phyloP scores from a whole-genome alignment of 2,113 vertebrate species.

The Amazona vittata region DNA sequence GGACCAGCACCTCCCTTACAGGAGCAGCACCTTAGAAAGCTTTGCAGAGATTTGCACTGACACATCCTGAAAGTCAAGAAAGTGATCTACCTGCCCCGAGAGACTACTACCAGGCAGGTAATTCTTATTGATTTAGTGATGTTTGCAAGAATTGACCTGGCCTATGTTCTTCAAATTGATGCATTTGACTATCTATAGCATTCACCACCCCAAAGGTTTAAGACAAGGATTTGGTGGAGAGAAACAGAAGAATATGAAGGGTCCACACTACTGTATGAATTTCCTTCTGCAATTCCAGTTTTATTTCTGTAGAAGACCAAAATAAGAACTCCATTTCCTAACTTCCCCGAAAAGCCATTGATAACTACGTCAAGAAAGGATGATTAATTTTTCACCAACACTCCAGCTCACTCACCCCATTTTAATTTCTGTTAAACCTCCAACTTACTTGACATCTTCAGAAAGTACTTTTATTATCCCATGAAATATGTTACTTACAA shows the following conservation, averaged over 20 bases:
- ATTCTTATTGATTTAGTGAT: neutral
- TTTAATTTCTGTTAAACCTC: constrained; percentile 15
- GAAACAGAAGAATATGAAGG: neutral
- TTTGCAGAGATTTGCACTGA: neutral
- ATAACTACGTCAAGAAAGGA: neutral
- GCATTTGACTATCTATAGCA: neutral
- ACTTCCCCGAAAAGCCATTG: neutral
- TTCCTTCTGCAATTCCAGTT: neutral
- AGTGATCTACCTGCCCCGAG: neutral
- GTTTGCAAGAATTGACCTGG: neutral
- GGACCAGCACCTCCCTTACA: neutral
- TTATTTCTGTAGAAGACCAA: constrained; percentile 3
- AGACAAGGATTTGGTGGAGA: neutral
- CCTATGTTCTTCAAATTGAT: neutral
- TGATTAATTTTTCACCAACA: constrained; percentile 13
- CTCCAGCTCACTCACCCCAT: neutral
- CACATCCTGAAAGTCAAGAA: neutral
- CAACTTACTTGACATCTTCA: neutral
- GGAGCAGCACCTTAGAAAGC: neutral
- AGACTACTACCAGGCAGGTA: neutral
- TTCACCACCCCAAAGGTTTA: neutral
- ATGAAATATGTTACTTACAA: neutral
- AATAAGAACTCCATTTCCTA: constrained; percentile 18
- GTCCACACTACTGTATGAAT: neutral
- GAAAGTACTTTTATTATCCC: neutral